Evolutionary conservation across 2,888 invertebrate genomes (phyloP).

Genomic region (Hybos culiciformis): DNA sequence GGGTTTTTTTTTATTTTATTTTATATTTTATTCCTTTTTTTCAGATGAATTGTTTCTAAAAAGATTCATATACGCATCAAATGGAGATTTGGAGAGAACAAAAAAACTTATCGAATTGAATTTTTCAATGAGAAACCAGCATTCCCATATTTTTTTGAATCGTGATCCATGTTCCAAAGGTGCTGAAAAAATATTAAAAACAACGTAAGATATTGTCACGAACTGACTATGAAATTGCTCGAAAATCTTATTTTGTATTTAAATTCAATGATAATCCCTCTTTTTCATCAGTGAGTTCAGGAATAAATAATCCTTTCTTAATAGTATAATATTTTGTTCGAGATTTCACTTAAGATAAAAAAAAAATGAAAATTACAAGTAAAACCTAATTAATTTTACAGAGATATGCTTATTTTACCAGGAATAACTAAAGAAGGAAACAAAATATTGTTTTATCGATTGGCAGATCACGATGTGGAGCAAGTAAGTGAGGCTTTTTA

Average conservation of each 20-base stretch:
- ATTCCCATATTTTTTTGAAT: conserved; percentile 41
- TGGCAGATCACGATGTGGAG: conserved; percentile 48
- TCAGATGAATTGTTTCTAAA: conserved; percentile 25
- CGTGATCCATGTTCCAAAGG: conserved; percentile 37
- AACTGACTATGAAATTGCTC: neutral
- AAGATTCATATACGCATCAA: conserved; percentile 25
- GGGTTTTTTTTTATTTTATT: too few relatives aligned
- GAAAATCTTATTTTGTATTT: neutral
- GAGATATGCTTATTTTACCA: conserved; percentile 55
- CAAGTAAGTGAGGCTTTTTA: too few relatives aligned
- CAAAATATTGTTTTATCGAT: conserved; percentile 50
- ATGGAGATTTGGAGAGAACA: conserved; percentile 25
- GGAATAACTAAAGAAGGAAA: conserved; percentile 51
- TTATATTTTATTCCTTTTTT: too few relatives aligned
- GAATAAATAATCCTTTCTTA: too few relatives aligned
- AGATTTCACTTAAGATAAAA: neutral
- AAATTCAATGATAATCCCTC: too few relatives aligned
- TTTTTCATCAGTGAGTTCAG: too few relatives aligned
- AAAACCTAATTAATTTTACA: too few relatives aligned
- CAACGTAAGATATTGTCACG: conserved; percentile 24
- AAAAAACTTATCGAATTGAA: conserved; percentile 29
- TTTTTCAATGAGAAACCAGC: conserved; percentile 39
- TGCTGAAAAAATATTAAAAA: conserved; percentile 25
- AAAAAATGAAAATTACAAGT: neutral
- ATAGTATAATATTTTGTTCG: too few relatives aligned